Conservation (phyloP, 2,888 invertebrate species). For the Liodrosophila aerea region DNA sequence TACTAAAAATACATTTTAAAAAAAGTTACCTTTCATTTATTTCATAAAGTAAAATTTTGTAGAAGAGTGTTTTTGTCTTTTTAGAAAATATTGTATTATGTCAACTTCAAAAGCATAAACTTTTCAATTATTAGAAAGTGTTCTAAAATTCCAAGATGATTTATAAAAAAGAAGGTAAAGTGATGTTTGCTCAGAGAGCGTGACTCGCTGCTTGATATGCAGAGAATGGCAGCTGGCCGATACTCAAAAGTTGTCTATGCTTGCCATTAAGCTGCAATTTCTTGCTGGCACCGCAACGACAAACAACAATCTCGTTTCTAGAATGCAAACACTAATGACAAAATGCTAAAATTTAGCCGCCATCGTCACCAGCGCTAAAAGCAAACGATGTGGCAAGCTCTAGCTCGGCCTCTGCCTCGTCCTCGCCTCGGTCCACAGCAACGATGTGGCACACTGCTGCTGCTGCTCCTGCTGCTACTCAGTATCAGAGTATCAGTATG, state of each 20-base stretch:
- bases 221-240: no score
- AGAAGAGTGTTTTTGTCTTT: no score
- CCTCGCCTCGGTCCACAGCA: constrained; percentile 1
- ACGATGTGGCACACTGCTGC: neutral
- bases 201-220: constrained; percentile 33
- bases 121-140: no score
- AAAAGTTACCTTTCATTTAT: no score
- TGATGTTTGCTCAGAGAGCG: no score
- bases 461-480: neutral
- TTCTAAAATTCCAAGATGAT: no score
- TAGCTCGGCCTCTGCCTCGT: neutral
- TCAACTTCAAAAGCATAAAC: no score
- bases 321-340: constrained; percentile 78
- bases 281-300: constrained; percentile 52
- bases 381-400: constrained; percentile 56
- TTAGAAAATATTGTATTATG: no score
- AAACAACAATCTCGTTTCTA: constrained; percentile 70
- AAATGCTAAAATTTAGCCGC: constrained; percentile 74
- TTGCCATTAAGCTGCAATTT: constrained; percentile 58
- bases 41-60: no score
- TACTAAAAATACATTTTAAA: no score
- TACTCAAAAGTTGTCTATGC: neutral
- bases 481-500: constrained; percentile 40
- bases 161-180: no score
- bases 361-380: constrained; percentile 60